Percentiles rank a stretch among this genome's conserved stretches.
Evolutionary conservation across 2,113 vertebrate genomes (phyloP).

Genomic region (Neolamprologus ventralis): DNA sequence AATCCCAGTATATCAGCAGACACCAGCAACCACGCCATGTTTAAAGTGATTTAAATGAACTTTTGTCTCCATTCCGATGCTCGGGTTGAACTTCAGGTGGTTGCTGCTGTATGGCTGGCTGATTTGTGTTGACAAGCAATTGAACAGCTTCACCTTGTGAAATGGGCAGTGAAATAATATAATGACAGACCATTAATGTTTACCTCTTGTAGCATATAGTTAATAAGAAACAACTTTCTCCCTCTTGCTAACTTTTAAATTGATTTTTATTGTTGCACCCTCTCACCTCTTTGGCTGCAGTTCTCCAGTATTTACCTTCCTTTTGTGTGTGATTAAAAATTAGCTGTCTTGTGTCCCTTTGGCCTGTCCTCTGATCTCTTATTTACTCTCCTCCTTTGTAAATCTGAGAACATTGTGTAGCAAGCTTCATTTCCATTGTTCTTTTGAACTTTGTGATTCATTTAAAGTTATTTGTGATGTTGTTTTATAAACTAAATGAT

Average conservation of each 20-base stretch:
- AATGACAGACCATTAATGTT: neutral
- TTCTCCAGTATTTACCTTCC: neutral
- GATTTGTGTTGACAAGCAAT: neutral
- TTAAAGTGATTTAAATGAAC: neutral
- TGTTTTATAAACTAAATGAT: neutral
- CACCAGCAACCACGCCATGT: neutral
- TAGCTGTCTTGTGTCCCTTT: neutral
- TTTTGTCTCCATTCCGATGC: neutral
- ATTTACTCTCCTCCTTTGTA: conserved; percentile 37
- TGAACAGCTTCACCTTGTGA: neutral
- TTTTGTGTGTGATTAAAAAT: neutral
- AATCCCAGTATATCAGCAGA: neutral
- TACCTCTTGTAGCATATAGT: neutral
- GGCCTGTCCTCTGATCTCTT: conserved; percentile 39
- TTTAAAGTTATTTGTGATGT: neutral
- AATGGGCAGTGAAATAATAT: neutral
- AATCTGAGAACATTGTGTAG: neutral
- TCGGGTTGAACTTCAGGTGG: neutral
- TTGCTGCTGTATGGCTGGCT: neutral
- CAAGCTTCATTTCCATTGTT: neutral
- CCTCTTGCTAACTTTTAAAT: neutral
- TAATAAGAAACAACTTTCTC: neutral
- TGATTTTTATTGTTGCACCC: neutral
- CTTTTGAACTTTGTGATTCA: neutral
- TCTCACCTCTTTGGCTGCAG: neutral